phyloP scores from a whole-genome alignment of 2,888 invertebrate species.

The Nomada lathburiana region DNA sequence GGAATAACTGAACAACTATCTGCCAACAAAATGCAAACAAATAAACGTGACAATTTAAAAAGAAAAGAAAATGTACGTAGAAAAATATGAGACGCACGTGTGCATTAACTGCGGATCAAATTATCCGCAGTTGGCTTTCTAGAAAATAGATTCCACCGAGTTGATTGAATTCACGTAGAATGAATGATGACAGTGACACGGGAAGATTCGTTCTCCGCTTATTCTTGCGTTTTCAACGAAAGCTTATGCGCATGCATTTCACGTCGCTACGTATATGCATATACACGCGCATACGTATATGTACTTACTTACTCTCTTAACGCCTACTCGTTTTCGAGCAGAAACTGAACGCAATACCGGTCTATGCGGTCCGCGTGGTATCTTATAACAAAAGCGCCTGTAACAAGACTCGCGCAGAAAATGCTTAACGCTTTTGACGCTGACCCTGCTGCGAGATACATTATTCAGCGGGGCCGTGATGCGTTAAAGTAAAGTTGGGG shows the following conservation, averaged over 20 bases:
- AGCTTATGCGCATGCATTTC: neutral
- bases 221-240: neutral
- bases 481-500: slow-evolving; percentile 22
- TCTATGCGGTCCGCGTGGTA: slow-evolving; percentile 32
- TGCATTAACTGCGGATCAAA: neutral
- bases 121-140: slow-evolving; percentile 10
- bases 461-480: slow-evolving; percentile 27
- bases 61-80: neutral
- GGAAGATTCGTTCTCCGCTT: slow-evolving; percentile 1
- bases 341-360: slow-evolving; percentile 37
- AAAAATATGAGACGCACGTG: neutral
- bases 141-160: slow-evolving; percentile 1
- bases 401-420: slow-evolving; percentile 53
- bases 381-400: slow-evolving; percentile 57
- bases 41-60: neutral
- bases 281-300: too few species aligned
- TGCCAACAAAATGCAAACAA: neutral
- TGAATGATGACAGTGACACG: neutral
- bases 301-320: slow-evolving; percentile 2
- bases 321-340: slow-evolving; percentile 19
- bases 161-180: slow-evolving; percentile 10
- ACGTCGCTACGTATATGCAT: neutral
- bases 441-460: neutral
- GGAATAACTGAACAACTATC: too few species aligned
- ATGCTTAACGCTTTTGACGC: slow-evolving; percentile 36